phyloP scores from a whole-genome alignment of 2,113 vertebrate species.

The Aleadryas rufinucha region DNA sequence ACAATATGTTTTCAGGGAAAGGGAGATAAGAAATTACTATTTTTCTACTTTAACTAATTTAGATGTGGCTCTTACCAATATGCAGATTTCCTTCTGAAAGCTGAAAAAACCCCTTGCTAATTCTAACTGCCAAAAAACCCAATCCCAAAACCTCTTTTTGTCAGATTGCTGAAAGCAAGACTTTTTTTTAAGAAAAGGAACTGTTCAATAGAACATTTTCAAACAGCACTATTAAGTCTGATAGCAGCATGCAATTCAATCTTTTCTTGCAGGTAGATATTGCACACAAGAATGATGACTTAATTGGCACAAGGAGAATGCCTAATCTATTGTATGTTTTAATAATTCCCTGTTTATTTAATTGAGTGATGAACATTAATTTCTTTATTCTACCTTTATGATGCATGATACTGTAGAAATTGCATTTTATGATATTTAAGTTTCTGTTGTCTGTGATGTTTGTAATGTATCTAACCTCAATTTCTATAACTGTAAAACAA shows the following conservation, averaged over 20 bases:
- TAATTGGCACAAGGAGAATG: not conserved
- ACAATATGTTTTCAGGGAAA: not conserved
- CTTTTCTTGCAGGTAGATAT: not conserved
- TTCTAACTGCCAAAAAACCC: not conserved
- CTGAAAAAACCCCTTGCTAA: not conserved
- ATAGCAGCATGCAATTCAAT: not conserved
- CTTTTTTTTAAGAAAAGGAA: not conserved
- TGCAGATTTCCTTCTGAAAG: not conserved
- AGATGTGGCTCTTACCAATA: not conserved
- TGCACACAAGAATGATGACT: not conserved
- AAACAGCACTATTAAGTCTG: not conserved
- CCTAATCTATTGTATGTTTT: not conserved
- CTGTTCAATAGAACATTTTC: not conserved
- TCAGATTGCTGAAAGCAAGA: not conserved
- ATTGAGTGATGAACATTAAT: not conserved
- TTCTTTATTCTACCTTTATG: not conserved
- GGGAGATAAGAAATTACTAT: not conserved
- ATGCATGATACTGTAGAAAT: not conserved
- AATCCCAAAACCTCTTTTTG: not conserved
- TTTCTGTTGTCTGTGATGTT: not conserved
- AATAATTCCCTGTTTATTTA: not conserved
- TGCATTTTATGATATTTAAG: not conserved
- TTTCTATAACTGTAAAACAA: not conserved
- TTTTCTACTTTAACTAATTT: not conserved
- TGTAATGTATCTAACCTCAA: not conserved